Conservation (phyloP, 2,113 vertebrate species). For the Crotalus tigris region DNA sequence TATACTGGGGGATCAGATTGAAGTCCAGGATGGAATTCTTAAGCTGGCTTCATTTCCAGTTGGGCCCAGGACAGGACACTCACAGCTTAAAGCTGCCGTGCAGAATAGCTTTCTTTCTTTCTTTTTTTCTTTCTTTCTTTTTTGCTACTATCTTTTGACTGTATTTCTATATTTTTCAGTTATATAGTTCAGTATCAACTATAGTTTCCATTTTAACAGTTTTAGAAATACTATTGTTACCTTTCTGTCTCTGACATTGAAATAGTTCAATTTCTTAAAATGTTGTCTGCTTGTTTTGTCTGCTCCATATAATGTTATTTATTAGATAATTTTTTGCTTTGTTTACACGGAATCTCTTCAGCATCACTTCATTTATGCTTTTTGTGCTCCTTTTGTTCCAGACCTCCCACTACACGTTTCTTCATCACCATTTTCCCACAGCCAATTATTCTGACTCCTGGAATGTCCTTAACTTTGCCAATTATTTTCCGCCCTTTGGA, state of each 20-base stretch:
- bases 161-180: not conserved
- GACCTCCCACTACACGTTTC: conserved; percentile 78
- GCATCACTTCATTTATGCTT: not conserved
- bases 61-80: not conserved
- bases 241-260: not conserved
- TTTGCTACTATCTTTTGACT: not conserved
- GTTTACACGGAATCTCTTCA: not conserved
- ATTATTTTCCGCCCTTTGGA: conserved; percentile 83
- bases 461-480: conserved; percentile 79
- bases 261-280: not conserved
- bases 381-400: conserved; percentile 52
- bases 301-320: not conserved
- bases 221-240: not conserved
- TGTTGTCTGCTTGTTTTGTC: not conserved
- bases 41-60: not conserved
- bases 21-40: not conserved
- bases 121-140: not conserved
- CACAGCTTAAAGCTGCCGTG: not conserved
- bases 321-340: not conserved
- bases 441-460: conserved; percentile 80
- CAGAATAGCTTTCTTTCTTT: not conserved
- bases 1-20: not conserved
- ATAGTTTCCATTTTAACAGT: not conserved
- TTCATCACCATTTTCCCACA: conserved; percentile 79
- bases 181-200: not conserved